Evolutionary conservation across 2,797 vertebrate genomes (phyloP).

Genomic region (Chelidonichthys spinosus): DNA sequence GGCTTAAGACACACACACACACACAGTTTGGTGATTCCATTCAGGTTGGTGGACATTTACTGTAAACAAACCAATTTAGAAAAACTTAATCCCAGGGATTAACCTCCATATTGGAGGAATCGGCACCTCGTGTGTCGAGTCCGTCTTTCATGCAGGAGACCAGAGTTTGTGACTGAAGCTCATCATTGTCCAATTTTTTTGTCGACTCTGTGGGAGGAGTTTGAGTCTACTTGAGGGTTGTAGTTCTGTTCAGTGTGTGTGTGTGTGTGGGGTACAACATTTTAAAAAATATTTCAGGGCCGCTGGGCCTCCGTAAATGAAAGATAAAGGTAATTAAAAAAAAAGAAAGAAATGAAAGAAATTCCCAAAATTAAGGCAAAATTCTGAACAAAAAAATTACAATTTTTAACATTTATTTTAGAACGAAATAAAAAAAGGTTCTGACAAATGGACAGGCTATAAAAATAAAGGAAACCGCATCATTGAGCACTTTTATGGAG

Average conservation of each 20-base stretch:
- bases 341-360: fast-evolving
- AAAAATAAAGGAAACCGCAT: not conserved
- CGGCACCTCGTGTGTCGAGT: not conserved
- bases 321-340: not conserved
- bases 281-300: not conserved
- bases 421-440: not conserved
- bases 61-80: not conserved
- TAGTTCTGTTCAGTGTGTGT: too few relatives aligned
- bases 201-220: too few relatives aligned
- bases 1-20: slow-evolving; percentile 10
- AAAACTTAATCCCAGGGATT: not conserved
- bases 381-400: not conserved
- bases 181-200: too few relatives aligned
- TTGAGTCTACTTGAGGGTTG: too few relatives aligned
- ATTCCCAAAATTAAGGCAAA: not conserved
- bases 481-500: not conserved
- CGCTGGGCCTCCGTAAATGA: not conserved
- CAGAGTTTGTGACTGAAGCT: not conserved
- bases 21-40: slow-evolving; percentile 6
- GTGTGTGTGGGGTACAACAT: not conserved
- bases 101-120: not conserved
- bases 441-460: not conserved
- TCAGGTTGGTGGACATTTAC: not conserved
- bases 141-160: not conserved
- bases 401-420: not conserved